Percentiles rank a stretch among this genome's conserved stretches.
phyloP scores from a whole-genome alignment of 2,113 vertebrate species.

The Gnathonemus echidnorhynchus region DNA sequence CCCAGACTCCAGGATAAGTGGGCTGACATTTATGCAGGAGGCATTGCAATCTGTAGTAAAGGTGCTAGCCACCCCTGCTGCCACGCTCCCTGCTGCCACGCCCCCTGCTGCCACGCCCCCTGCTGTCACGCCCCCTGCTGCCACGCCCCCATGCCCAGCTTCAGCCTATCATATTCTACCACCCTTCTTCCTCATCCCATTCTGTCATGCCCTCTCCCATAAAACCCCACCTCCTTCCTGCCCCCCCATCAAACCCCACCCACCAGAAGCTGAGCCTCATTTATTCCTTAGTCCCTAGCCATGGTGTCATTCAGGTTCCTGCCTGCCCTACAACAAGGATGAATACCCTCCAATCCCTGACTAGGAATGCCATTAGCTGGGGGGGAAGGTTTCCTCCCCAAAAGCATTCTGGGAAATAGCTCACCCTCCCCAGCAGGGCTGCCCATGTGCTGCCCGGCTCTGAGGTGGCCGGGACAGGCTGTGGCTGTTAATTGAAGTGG shows the following conservation, averaged over 20 bases:
- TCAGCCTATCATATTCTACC: neutral
- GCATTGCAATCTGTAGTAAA: neutral
- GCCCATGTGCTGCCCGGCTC: neutral
- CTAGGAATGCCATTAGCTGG: neutral
- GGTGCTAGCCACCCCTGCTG: neutral
- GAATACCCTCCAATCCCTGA: neutral
- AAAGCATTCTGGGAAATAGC: neutral
- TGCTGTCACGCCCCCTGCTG: neutral
- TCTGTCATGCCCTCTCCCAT: neutral
- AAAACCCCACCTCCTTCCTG: neutral
- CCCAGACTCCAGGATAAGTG: neutral
- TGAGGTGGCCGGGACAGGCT: neutral
- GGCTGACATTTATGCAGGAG: neutral
- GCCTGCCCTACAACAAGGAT: neutral
- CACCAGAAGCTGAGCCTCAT: neutral
- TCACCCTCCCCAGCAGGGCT: neutral
- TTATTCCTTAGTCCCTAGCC: neutral
- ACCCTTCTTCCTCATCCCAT: neutral
- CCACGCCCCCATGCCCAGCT: too few species aligned
- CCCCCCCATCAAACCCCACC: neutral
- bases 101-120: neutral
- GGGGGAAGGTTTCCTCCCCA: neutral
- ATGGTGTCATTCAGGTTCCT: neutral
- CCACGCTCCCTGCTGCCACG: neutral
- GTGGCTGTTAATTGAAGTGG: conserved; percentile 7